A percentile compares a stretch with the other conserved stretches of the same genome.
Conservation (phyloP, 2,113 vertebrate species). For the Eleginops maclovinus region DNA sequence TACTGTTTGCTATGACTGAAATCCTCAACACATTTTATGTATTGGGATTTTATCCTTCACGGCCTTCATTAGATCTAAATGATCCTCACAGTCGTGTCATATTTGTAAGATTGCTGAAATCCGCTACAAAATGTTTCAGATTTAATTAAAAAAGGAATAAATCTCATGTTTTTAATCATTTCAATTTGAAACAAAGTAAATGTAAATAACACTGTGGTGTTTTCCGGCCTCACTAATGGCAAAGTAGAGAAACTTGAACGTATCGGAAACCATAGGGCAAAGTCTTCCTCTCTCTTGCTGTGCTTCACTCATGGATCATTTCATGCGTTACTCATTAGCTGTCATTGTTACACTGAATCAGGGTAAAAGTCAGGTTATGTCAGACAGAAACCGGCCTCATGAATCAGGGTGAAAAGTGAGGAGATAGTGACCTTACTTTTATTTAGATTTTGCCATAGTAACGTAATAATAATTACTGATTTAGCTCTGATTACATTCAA, state of each 20-base stretch:
- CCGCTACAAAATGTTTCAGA: background rate
- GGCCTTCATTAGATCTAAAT: background rate
- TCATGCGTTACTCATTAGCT: background rate
- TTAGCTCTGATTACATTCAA: too few species aligned
- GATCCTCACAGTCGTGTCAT: background rate
- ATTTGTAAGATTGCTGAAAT: background rate
- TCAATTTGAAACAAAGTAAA: too few species aligned
- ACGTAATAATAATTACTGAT: background rate
- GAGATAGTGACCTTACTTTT: background rate
- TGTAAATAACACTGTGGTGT: too few species aligned
- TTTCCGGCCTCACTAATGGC: too few species aligned
- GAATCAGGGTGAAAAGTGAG: background rate
- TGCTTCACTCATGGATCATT: background rate
- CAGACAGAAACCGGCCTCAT: too few species aligned
- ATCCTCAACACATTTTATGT: background rate
- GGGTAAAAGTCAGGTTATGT: background rate
- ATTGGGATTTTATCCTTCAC: too few species aligned
- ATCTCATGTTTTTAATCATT: too few species aligned
- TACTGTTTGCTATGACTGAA: background rate
- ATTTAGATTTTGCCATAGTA: background rate
- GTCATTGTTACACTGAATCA: slow-evolving; percentile 2
- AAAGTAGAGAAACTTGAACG: too few species aligned
- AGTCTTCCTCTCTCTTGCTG: too few species aligned
- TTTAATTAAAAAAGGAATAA: background rate
- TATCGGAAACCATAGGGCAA: too few species aligned